Percentiles rank a stretch among this genome's conserved stretches.
Conservation (phyloP, 2,797 vertebrate species). For the Fistularia tabacaria region DNA sequence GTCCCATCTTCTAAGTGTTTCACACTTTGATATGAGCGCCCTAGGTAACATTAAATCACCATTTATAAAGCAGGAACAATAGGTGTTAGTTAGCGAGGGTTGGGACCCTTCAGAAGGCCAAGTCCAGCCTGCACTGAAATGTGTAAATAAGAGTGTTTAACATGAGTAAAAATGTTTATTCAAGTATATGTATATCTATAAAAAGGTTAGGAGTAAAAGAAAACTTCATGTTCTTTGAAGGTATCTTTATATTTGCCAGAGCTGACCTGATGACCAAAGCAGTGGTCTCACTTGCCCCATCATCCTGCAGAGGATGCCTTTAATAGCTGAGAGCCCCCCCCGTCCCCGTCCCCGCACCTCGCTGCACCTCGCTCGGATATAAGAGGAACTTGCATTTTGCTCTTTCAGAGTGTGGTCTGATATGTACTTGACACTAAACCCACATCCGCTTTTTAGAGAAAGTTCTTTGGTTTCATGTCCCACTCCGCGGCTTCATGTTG, state of each 20-base stretch:
- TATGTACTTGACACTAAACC: slow-evolving; percentile 21
- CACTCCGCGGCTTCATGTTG: slow-evolving; percentile 25
- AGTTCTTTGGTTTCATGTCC: slow-evolving; percentile 27
- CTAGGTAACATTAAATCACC: too few relatives aligned
- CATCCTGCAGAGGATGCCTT: slow-evolving; percentile 51
- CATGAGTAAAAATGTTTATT: slow-evolving; percentile 39
- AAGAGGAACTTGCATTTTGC: slow-evolving; percentile 24
- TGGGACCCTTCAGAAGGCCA: slow-evolving; percentile 11
- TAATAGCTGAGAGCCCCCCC: slow-evolving; percentile 25
- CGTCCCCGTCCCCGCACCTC: slow-evolving; percentile 9
- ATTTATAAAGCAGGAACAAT: too few relatives aligned
- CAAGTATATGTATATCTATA: slow-evolving; percentile 54
- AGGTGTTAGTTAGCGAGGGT: too few relatives aligned
- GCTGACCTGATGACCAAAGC: slow-evolving; percentile 36
- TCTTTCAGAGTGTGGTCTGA: slow-evolving; percentile 1
- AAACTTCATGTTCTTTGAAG: slow-evolving; percentile 24
- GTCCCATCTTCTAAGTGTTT: too few relatives aligned
- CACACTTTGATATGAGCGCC: too few relatives aligned
- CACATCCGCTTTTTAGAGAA: slow-evolving; percentile 9
- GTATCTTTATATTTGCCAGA: slow-evolving; percentile 35
- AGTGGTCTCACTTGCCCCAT: slow-evolving; percentile 14
- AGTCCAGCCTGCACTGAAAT: slow-evolving; percentile 39
- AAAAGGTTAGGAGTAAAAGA: slow-evolving; percentile 37
- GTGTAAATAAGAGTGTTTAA: slow-evolving; percentile 67
- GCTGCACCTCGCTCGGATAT: background rate